Base-by-base conservation (phyloP, 2,888 invertebrate genomes). In the Acanthosepion esculentum region DNA sequence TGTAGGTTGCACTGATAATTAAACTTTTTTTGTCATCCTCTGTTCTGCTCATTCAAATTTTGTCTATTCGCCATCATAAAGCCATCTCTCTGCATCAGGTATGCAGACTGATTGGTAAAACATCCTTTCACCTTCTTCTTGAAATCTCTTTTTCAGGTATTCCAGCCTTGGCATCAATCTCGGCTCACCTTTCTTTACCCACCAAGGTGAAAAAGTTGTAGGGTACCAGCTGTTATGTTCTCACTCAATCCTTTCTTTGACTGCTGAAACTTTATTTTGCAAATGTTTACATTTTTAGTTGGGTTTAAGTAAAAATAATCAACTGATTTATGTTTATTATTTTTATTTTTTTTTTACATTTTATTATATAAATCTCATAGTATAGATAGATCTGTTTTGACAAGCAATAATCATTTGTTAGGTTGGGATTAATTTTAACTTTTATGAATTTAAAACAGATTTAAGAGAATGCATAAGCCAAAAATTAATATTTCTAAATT, bases 81-180 rank as follows among this genome's bases (percentile, higher is more conserved):
- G n/a, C 78, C 78, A 78, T 78, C 78, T 59, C 5, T 59, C 59
- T 78, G 78, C 78, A 78, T 78, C n/a, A 78, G 78, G 33, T 78
- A 12, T n/a, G 78, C 78, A 78, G n/a, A 33, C 78, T 15, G 6
- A 33, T 78, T 78, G 78, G 78, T 78, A 78, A 53, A 93, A 48
- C 93, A 48, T 93, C n/a, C 93, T 93, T 93, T 93, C 93, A 93
- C 48, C 93, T 93, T 93, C 50, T 93, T 93, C 48, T 78, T 78
- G n/a, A 50, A 93, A 93, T 50, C n/a, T 29, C 48, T 93, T 93
- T 93, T 93, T 93, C 93, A 93, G 93, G 93, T 93, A 93, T 93
- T 93, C 93, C 93, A 93, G 50, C 53, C 93, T 93, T 29, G 93
- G 93, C 93, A 93, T 93, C 93, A 50, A 53, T 18, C n/a, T 93